Conservation (phyloP, 2,113 vertebrate genomes). For the Micromys minutus region DNA sequence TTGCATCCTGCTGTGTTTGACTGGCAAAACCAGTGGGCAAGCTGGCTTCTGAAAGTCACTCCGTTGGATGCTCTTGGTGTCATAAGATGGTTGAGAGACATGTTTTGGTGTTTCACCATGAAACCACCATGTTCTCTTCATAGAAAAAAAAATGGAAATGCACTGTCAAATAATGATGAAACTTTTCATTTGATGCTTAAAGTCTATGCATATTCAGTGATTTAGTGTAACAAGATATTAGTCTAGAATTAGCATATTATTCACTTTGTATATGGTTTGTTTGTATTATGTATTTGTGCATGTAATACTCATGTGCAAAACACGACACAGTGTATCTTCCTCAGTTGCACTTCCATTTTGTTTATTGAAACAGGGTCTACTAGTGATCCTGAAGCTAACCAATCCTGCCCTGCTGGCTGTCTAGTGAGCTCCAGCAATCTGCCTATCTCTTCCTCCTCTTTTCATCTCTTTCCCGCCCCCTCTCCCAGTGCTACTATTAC, state of each 20-base stretch:
- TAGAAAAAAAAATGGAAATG: slow-evolving; percentile 45
- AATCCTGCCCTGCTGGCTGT: background rate
- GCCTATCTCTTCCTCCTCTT: background rate
- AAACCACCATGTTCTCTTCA: slow-evolving; percentile 82
- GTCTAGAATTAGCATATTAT: background rate
- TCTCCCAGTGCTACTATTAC: too few species aligned
- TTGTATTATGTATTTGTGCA: background rate
- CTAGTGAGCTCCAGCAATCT: background rate
- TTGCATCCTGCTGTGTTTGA: slow-evolving; percentile 66
- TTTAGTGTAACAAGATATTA: background rate
- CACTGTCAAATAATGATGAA: background rate
- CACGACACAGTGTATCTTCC: background rate
- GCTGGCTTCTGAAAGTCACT: slow-evolving; percentile 75
- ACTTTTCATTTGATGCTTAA: background rate
- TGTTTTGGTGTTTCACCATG: background rate
- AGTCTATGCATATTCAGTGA: background rate
- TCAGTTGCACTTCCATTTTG: background rate
- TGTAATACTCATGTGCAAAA: too few species aligned
- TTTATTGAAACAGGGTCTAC: background rate
- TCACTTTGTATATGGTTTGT: background rate
- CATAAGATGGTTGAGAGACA: slow-evolving; percentile 68
- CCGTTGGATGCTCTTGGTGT: slow-evolving; percentile 80
- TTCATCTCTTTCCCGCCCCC: too few species aligned
- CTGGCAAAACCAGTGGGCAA: slow-evolving; percentile 57
- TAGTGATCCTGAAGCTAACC: background rate